Conservation (phyloP, 2,888 invertebrate genomes). For the Microplitis manilae region DNA sequence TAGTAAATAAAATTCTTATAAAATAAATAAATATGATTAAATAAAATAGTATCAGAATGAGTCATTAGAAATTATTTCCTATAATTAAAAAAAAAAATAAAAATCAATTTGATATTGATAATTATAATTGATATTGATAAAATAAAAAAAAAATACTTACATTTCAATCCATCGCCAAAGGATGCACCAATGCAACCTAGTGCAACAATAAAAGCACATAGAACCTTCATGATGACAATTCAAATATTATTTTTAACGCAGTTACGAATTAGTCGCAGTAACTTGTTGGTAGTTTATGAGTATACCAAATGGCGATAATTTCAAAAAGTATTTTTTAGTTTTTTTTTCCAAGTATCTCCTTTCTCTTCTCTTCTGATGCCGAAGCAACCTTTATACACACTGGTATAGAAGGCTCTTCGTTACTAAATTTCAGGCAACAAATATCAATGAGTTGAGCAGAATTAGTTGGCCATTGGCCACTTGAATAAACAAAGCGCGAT, state of each 20-base stretch:
- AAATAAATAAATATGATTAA: not conserved
- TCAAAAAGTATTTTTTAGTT: not conserved
- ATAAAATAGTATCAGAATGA: not conserved
- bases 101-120: not conserved
- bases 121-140: not conserved
- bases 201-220: conserved; percentile 74
- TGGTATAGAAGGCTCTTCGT: conserved; percentile 84
- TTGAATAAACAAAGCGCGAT: conserved; percentile 42
- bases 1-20: not conserved
- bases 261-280: conserved; percentile 10
- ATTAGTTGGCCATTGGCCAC: conserved; percentile 55
- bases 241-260: not conserved
- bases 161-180: conserved; percentile 75
- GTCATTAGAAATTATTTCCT: not conserved
- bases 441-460: conserved; percentile 41
- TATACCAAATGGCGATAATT: not conserved
- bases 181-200: conserved; percentile 72
- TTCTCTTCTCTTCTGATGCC: conserved; percentile 19
- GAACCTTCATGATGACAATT: conserved; percentile 65
- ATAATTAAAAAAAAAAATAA: not conserved
- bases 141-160: conserved; percentile 75
- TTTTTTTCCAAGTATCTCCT: conserved; percentile 2
- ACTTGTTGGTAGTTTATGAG: conserved; percentile 19
- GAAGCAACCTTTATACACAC: conserved; percentile 88
- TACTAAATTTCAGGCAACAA: conserved; percentile 28